Evolutionary conservation across 2,888 invertebrate genomes (phyloP), one percentile per base, ranked within the genome.

Genomic region (Rhyacophila evoluta): DNA sequence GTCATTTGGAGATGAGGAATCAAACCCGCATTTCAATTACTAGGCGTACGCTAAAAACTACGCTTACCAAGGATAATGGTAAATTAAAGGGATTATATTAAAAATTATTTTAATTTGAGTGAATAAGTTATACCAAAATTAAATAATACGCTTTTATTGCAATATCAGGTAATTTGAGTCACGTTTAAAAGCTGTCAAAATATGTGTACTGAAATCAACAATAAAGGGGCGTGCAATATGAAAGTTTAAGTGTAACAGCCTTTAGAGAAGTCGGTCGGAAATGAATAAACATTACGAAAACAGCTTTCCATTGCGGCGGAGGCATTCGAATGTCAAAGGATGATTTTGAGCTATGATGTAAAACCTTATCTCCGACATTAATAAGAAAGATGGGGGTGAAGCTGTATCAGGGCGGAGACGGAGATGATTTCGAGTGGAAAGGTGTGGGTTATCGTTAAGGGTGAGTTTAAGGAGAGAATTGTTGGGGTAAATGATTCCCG

Each of bases 221-320:
- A 19, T 1, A 41, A 39, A 8, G 19, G 19, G 25, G 55, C 25
- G 55, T 19, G 19, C 5, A 41, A 12, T 8, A 25, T 19, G 6
- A 25, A 55, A 55, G 19, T 25, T 55, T 2, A 25, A 55, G 15
- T 55, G 55, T 55, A 19, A 10, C 25, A 25, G 55, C 25, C 15
- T 55, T 55, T 55, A 19, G 55, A 19, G 55, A 55, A 55, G 55
- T 55, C 55, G 27, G 37, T 74, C 68, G 74, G 74, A 74, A 74
- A 74, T 74, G 74, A 74, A 74, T 74, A 55, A 41, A n/a, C 73
- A 41, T 74, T 55, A 41, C 12, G 73, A 74, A 55, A 74, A 74
- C 73, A 41, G 55, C 28, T 55, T 29, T 33, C 36, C 55, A 29
- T 28, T 11, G 73, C 28, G 39, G 37, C 11, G 27, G 41, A 33